phyloP scores from a whole-genome alignment of 2,888 invertebrate genomes.

The Dryadula phaetusa region DNA sequence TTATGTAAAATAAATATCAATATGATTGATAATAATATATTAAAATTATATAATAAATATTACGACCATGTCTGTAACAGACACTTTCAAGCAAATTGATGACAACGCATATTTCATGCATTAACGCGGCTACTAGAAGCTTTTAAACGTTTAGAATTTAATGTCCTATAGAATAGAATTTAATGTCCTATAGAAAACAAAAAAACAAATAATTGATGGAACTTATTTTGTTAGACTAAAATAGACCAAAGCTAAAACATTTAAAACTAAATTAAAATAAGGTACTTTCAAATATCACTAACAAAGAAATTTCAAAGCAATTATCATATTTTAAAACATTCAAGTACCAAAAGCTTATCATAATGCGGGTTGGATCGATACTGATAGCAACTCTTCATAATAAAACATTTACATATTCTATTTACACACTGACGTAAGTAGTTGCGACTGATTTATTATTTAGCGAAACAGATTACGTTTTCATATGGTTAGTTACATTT shows the following conservation, averaged over 20 bases:
- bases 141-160: too few species aligned
- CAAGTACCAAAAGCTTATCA: constrained; percentile 8
- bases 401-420: constrained; percentile 21
- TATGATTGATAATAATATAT: too few species aligned
- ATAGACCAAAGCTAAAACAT: background rate
- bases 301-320: background rate
- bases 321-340: background rate
- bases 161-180: too few species aligned
- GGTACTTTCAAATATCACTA: background rate
- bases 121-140: too few species aligned
- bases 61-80: too few species aligned
- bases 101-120: too few species aligned
- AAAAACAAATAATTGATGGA: too few species aligned
- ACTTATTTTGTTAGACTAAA: background rate
- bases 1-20: too few species aligned
- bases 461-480: background rate
- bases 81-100: too few species aligned
- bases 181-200: too few species aligned
- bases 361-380: constrained; percentile 27
- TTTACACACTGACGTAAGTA: constrained; percentile 12
- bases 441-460: background rate
- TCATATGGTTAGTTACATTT: background rate
- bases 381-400: constrained; percentile 15
- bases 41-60: too few species aligned
- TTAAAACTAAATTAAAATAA: background rate